Evolutionary conservation across 2,888 invertebrate genomes (phyloP).

Genomic region (Acleris cristana): DNA sequence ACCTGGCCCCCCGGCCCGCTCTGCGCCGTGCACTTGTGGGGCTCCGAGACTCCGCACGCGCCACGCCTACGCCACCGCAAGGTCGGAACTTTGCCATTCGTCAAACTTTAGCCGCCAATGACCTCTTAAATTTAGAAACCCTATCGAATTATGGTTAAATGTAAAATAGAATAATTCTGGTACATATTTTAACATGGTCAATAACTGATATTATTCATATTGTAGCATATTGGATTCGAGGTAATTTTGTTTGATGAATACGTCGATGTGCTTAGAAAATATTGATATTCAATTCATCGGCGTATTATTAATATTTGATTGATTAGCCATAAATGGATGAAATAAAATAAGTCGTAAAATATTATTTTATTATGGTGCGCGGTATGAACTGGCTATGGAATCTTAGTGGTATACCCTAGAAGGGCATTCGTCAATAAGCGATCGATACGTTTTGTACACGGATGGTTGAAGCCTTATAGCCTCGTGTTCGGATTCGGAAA

Average conservation of each 20-base stretch:
- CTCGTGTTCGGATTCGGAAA: slow-evolving; percentile 73
- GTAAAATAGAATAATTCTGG: not conserved
- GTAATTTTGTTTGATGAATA: slow-evolving; percentile 8
- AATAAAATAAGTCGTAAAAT: slow-evolving; percentile 16
- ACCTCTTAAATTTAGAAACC: slow-evolving; percentile 27
- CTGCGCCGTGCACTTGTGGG: slow-evolving; percentile 72
- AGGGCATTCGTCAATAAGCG: slow-evolving; percentile 39
- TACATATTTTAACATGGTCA: no score
- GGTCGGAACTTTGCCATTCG: slow-evolving; percentile 42
- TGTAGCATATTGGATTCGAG: no score
- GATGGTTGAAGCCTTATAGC: slow-evolving; percentile 61
- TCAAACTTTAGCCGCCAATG: slow-evolving; percentile 45
- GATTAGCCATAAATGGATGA: slow-evolving; percentile 14
- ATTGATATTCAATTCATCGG: slow-evolving; percentile 6
- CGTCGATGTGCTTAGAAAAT: not conserved
- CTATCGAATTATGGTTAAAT: slow-evolving; percentile 8
- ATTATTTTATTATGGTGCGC: not conserved
- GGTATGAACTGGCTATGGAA: not conserved
- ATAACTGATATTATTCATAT: no score
- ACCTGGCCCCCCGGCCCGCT: slow-evolving; percentile 59
- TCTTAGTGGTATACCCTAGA: not conserved
- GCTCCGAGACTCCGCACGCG: slow-evolving; percentile 62
- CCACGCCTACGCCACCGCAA: slow-evolving; percentile 62
- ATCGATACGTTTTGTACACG: slow-evolving; percentile 36
- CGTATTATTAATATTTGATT: slow-evolving; percentile 12